Conservation (phyloP, 2,888 invertebrate species). For the Bugulina stolonifera region DNA sequence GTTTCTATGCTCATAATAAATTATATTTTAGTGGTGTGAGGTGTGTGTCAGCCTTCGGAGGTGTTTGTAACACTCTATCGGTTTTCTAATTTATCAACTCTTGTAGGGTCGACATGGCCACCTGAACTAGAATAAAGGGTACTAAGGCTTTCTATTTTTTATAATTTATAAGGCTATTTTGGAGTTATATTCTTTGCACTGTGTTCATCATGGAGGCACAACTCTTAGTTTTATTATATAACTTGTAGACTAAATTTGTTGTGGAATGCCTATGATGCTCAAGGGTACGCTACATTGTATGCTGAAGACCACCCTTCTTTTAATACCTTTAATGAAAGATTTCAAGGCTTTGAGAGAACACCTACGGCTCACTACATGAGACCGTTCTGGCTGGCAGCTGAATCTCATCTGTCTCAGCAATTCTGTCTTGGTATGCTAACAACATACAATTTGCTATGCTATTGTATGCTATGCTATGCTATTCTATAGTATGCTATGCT, state of each 20-base stretch:
- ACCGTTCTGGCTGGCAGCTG: constrained; percentile 43
- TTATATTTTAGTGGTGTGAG: too few relatives aligned
- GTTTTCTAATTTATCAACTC: too few relatives aligned
- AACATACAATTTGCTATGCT: neutral
- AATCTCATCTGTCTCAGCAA: constrained; percentile 23
- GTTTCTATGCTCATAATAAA: too few relatives aligned
- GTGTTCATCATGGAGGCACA: too few relatives aligned
- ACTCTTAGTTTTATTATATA: too few relatives aligned
- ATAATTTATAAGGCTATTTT: too few relatives aligned
- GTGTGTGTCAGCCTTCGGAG: too few relatives aligned
- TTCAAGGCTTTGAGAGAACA: constrained; percentile 42
- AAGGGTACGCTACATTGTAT: constrained; percentile 46
- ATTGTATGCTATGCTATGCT: neutral
- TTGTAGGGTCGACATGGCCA: too few relatives aligned
- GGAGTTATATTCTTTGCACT: too few relatives aligned
- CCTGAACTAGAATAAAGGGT: too few relatives aligned
- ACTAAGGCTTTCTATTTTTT: too few relatives aligned
- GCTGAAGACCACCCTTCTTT: constrained; percentile 46
- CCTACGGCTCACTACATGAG: constrained; percentile 51
- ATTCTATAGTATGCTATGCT: neutral
- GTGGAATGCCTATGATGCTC: constrained; percentile 41
- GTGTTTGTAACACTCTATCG: too few relatives aligned
- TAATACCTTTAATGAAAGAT: constrained; percentile 42
- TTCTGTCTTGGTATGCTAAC: constrained; percentile 19
- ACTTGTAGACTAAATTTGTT: constrained; percentile 40